Base-by-base conservation (phyloP, 2,888 invertebrate genomes). In the Micoletzkya japonica region DNA sequence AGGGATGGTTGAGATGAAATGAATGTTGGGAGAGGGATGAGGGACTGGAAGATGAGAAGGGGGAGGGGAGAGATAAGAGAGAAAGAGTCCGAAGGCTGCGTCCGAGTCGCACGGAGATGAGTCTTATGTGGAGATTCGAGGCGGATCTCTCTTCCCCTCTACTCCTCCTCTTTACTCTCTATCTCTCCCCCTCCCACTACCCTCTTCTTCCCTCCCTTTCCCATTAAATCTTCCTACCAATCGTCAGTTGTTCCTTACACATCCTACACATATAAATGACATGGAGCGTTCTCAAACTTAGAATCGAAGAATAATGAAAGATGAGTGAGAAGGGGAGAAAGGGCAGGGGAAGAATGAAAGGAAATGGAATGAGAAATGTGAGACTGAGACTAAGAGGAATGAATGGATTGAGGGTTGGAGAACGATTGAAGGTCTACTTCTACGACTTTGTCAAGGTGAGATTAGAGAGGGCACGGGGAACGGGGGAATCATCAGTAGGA, bases 371-470 rank as follows among this genome's bases (percentile, higher is more conserved):
- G 20, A 17, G 10, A 28, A 57, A 30, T 2, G 20, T 14, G 54
- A 66, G 58, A 10, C 4, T 6, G 26, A 24, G 39, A 56, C 6
- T 17, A 28, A 50, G 24, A 34, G 57, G 4, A 49, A 36, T 30
- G 44, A 44, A n/a, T n/a, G n/a, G n/a, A n/a, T 75, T 70, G 73
- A 80, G 80, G 64, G 79, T 78, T 24, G 69, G 74, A 52, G 79
- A 78, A 44, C 74, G 76, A 30, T 74, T 76, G 54, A 77, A 79
- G 37, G 79, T 83, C 60, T 83, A 83, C 71, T 83, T 83, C 74
- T 76, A 76, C 50, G 83, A 83, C 59, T 83, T 83, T 64, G 83
- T 83, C 59, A 83, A 82, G 71, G 83, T 83, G 30, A 44, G 20
- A 24, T 28, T 39, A 7, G 26, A 54, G 26, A 54, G 20, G 20